These are phyloP conservation scores for Rotaria macrura DNA, from an alignment of 2,888 invertebrate genomes.

Conservation along the genomic window DNA sequence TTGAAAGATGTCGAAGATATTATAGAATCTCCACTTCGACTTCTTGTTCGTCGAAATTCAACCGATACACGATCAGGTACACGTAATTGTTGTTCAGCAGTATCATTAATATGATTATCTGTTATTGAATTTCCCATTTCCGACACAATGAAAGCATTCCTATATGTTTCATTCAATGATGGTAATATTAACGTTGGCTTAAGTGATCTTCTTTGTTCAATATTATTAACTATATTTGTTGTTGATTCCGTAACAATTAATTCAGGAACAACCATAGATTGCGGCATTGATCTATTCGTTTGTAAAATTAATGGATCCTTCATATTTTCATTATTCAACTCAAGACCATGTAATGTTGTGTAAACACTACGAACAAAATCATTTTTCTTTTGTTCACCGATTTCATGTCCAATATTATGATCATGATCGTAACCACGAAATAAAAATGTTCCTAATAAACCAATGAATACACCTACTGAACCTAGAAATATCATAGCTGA, in stretches of 20 bases:
- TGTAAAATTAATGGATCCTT: background rate
- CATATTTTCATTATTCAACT: background rate
- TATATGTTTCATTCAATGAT: background rate
- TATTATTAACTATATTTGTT: background rate
- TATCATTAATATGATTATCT: background rate
- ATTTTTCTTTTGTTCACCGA: background rate
- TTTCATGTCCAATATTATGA: constrained; percentile 16
- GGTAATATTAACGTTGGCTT: background rate
- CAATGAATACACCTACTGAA: background rate
- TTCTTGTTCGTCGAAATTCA: background rate
- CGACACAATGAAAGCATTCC: background rate
- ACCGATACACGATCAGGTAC: background rate
- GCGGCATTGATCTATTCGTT: background rate
- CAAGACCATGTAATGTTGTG: background rate
- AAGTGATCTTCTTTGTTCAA: background rate
- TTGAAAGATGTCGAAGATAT: background rate
- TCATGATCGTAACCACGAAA: constrained; percentile 11
- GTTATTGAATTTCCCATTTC: background rate
- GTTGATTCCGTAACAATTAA: background rate
- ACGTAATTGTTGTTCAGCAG: background rate
- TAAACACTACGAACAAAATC: constrained; percentile 1
- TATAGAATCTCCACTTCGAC: background rate
- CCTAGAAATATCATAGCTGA: background rate
- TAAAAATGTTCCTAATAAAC: background rate
- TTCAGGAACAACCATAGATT: background rate